Evolutionary conservation across 2,113 vertebrate species (phyloP).

Genomic region (Leptodactylus fuscus): DNA sequence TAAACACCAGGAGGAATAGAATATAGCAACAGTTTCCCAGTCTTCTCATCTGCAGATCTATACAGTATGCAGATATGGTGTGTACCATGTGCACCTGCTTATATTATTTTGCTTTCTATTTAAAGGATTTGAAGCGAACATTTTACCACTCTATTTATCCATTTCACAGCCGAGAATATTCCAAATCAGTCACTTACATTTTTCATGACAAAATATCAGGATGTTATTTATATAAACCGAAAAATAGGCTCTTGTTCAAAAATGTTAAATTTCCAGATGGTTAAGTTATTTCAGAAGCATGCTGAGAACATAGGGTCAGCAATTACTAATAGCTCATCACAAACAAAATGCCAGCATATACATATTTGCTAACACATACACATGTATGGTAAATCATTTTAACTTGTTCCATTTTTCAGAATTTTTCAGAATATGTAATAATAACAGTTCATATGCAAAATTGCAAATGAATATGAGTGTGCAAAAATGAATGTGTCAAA

Average conservation of each 20-base stretch:
- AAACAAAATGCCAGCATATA: conserved; percentile 36
- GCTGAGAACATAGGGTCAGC: conserved; percentile 59
- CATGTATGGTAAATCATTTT: conserved; percentile 1
- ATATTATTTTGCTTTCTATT: conserved; percentile 39
- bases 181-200: conserved; percentile 27
- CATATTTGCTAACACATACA: conserved; percentile 59
- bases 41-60: conserved; percentile 10
- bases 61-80: neutral
- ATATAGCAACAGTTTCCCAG: neutral
- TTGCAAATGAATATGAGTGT: too few species aligned
- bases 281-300: conserved; percentile 55
- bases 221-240: conserved; percentile 54
- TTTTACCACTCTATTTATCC: conserved; percentile 22
- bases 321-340: conserved; percentile 57
- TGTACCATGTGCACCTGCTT: conserved; percentile 11
- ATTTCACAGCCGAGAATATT: conserved; percentile 34
- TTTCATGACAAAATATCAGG: conserved; percentile 46
- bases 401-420: neutral
- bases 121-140: neutral
- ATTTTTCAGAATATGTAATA: too few species aligned
- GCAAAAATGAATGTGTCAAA: too few species aligned
- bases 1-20: neutral
- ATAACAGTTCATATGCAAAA: too few species aligned
- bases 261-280: conserved; percentile 63
- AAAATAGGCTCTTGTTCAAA: conserved; percentile 62